phyloP scores from a whole-genome alignment of 2,113 vertebrate genomes.

The Marmota flaviventris region DNA sequence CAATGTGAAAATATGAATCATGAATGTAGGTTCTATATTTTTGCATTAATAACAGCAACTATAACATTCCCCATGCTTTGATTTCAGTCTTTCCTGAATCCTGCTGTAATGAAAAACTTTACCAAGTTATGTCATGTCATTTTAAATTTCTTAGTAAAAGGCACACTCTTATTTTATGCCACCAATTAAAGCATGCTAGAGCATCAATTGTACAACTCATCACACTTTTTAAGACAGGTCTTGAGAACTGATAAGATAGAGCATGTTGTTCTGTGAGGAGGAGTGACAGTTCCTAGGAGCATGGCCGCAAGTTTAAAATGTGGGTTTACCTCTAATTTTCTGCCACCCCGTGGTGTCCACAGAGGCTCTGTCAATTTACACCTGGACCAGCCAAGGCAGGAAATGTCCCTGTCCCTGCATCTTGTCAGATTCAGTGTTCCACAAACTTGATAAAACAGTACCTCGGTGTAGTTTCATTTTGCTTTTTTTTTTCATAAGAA shows the following conservation, averaged over 20 bases:
- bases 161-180: background rate
- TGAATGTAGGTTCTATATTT: background rate
- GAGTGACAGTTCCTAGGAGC: background rate
- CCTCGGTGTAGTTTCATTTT: background rate
- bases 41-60: background rate
- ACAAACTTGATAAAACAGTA: background rate
- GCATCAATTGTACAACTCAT: background rate
- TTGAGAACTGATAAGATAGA: background rate
- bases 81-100: background rate
- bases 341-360: background rate
- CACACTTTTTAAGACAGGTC: background rate
- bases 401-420: fast-evolving
- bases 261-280: too few relatives aligned
- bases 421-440: background rate
- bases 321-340: background rate
- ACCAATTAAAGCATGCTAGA: background rate
- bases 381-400: background rate
- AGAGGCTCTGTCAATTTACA: background rate
- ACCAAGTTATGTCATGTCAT: background rate
- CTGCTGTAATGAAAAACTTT: background rate
- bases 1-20: too few relatives aligned
- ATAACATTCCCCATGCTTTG: background rate
- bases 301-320: background rate
- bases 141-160: background rate
- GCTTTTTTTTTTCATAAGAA: background rate